Conservation (phyloP, 2,797 vertebrate species). For the Takifugu ocellatus region DNA sequence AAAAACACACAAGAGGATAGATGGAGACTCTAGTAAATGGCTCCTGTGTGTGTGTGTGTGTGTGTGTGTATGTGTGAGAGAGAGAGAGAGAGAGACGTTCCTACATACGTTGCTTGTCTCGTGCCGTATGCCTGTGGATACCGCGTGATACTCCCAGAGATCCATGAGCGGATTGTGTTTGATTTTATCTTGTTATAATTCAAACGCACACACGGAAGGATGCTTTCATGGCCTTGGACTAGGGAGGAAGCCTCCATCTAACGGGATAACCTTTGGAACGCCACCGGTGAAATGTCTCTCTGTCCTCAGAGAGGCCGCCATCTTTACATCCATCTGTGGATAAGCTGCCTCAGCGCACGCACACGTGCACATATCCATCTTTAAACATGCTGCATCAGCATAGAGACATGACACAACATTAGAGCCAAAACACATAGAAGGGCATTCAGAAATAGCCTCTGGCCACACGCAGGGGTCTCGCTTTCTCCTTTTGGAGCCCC, state of each 20-base stretch:
- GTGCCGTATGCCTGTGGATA: no score
- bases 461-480: conserved; percentile 12
- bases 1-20: no score
- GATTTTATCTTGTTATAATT: no score
- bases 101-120: no score
- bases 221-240: conserved; percentile 17
- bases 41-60: no score
- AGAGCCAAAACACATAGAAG: conserved; percentile 61
- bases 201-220: no score
- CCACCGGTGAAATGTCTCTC: conserved; percentile 66
- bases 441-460: conserved; percentile 46
- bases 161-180: no score
- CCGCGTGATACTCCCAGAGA: background rate
- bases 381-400: conserved; percentile 68
- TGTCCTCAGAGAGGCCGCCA: conserved; percentile 64
- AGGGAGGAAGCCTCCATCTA: conserved; percentile 29
- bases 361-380: conserved; percentile 53
- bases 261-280: conserved; percentile 7
- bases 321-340: conserved; percentile 65
- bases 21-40: no score
- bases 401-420: conserved; percentile 60
- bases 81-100: no score
- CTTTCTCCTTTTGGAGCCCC: conserved; percentile 21
- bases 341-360: conserved; percentile 62
- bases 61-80: no score